Percentiles rank a stretch among this genome's conserved stretches.
phyloP scores from a whole-genome alignment of 2,888 invertebrate genomes.

The Blastobasis adustella region DNA sequence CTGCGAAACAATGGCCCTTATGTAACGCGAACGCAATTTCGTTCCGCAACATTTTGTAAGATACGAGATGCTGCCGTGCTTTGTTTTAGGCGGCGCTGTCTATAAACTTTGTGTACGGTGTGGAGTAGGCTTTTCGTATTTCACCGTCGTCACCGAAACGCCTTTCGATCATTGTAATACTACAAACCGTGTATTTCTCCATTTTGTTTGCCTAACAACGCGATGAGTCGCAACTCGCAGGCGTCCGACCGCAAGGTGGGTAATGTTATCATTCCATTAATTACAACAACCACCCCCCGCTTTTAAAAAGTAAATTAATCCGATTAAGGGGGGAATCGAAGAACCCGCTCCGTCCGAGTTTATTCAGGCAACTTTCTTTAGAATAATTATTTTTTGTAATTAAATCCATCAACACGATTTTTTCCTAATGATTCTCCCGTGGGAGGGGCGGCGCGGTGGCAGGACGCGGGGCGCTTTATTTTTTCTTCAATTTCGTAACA shows the following conservation, averaged over 20 bases:
- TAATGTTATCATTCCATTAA: slow-evolving; percentile 75
- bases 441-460: slow-evolving; percentile 37
- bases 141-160: too few relatives aligned
- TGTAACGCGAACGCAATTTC: not conserved
- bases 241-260: slow-evolving; percentile 64
- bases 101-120: not conserved
- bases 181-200: too few relatives aligned
- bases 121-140: not conserved
- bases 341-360: slow-evolving; percentile 72
- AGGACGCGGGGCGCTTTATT: slow-evolving; percentile 38
- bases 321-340: slow-evolving; percentile 73
- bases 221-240: slow-evolving; percentile 13
- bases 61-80: not conserved
- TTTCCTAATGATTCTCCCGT: slow-evolving; percentile 72
- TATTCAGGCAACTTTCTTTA: slow-evolving; percentile 72
- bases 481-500: slow-evolving; percentile 41
- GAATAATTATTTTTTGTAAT: slow-evolving; percentile 76
- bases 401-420: slow-evolving; percentile 76
- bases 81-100: not conserved
- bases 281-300: slow-evolving; percentile 69
- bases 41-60: not conserved
- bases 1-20: slow-evolving; percentile 8
- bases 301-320: slow-evolving; percentile 75
- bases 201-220: too few relatives aligned
- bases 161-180: too few relatives aligned